phyloP scores from a whole-genome alignment of 2,888 invertebrate species.

The Callinectes sapidus region DNA sequence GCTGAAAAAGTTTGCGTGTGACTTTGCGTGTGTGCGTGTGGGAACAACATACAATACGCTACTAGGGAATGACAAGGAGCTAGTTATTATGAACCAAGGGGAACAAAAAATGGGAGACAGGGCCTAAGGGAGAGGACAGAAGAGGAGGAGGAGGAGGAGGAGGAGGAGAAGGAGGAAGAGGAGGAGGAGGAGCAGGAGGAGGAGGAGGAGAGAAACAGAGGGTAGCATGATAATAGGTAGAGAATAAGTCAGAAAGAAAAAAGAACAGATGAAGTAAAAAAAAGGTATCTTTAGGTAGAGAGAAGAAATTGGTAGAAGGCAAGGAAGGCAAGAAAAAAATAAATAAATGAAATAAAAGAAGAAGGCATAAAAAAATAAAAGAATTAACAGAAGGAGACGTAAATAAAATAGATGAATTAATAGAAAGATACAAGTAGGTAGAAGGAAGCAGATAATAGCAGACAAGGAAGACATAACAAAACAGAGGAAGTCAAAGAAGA shows the following conservation, averaged over 20 bases:
- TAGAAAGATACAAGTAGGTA: too few species aligned
- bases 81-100: not conserved
- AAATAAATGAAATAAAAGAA: too few species aligned
- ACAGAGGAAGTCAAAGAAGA: too few species aligned
- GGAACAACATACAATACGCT: not conserved
- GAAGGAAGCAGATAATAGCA: too few species aligned
- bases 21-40: not conserved
- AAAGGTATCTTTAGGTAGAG: not conserved
- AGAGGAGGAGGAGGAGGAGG: not conserved
- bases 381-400: too few species aligned
- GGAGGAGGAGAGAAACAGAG: not conserved
- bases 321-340: not conserved
- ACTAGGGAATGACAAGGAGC: slow-evolving; percentile 8
- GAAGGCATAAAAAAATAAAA: too few species aligned
- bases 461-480: too few species aligned
- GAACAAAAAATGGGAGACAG: not conserved
- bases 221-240: not conserved
- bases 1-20: not conserved
- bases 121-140: not conserved
- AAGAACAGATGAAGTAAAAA: not conserved
- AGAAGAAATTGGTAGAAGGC: not conserved
- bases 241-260: not conserved
- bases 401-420: too few species aligned
- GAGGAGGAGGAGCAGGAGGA: not conserved
- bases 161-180: not conserved